Percentiles rank a stretch among this genome's conserved stretches.
Evolutionary conservation across 1,140 invertebrate species (phyloP).

Genomic region (Patella vulgata): DNA sequence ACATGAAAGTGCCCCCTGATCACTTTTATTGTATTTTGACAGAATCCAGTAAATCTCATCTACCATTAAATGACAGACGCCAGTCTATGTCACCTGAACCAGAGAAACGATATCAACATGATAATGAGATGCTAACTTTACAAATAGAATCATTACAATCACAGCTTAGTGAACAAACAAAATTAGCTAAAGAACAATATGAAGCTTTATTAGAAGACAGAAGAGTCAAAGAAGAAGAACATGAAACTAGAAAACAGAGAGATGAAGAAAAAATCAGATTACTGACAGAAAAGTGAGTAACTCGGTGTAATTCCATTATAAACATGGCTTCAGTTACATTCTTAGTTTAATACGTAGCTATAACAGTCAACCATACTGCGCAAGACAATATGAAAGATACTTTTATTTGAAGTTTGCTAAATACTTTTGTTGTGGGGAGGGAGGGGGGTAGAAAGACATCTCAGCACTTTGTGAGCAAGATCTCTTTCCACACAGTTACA

Average conservation of each 20-base stretch:
- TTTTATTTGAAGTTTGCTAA: too few species aligned
- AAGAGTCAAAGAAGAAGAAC: slow-evolving; percentile 62
- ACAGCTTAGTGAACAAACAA: slow-evolving; percentile 64
- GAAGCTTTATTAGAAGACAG: slow-evolving; percentile 63
- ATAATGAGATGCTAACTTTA: slow-evolving; percentile 56
- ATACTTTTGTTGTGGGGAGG: too few species aligned
- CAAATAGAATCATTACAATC: slow-evolving; percentile 63
- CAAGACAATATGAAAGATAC: too few species aligned
- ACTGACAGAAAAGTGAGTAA: slow-evolving; percentile 63
- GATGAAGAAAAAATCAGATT: slow-evolving; percentile 65
- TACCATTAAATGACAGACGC: slow-evolving; percentile 28
- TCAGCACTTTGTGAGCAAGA: too few species aligned
- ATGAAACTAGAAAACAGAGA: slow-evolving; percentile 58
- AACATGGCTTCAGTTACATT: too few species aligned
- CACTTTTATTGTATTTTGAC: neutral
- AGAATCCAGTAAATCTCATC: slow-evolving; percentile 43
- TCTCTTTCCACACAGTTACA: too few species aligned
- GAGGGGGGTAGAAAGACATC: too few species aligned
- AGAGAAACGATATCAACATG: slow-evolving; percentile 55
- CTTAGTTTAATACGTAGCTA: too few species aligned
- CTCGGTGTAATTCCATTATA: too few species aligned
- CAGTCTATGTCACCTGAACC: slow-evolving; percentile 40
- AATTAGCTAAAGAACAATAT: slow-evolving; percentile 62
- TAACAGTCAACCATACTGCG: too few species aligned
- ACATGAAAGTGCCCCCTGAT: too few species aligned